Evolutionary conservation across 2,113 vertebrate genomes (phyloP), one percentile per base, ranked within the genome.

Genomic region (Phrynocephalus versicolor): DNA sequence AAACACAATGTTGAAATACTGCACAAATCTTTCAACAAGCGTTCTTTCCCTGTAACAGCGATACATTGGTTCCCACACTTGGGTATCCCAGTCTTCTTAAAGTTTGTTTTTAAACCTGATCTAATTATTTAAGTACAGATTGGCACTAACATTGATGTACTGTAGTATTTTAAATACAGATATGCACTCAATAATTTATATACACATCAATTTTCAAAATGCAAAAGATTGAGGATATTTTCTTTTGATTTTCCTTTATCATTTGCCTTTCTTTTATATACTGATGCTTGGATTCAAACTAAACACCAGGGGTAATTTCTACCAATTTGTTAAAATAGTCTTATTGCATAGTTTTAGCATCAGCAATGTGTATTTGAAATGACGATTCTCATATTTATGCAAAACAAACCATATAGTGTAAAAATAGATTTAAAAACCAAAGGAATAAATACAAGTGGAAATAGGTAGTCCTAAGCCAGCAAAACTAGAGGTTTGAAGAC

Each of bases 401-500:
- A 83, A 76, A 88, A 80, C 2, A 85, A 87, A 90, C 82, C 89
- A 86, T n/a, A 91, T 33, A 87, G 80, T 77, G 74, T 95, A 95
- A 70, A 96, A 96, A 96, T 88, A 35, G 65, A 70, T 77, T 87
- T 92, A 87, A 92, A 90, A 76, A 91, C 58, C 94, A 92, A 90
- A 80, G 90, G 88, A 88, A 89, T 80, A 85, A 85, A 90, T 83
- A 90, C 64, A 79, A 37, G 41, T 90, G 88, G 21, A 81, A 90
- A 86, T 85, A 91, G 78, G 90, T 21, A 85, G 18, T 81, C 39
- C 83, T 88, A 87, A 85, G 18, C 70, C 60, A 58, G 76, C 73
- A 86, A 39, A 90, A 87, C 37, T 89, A 72, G 60, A 57, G 0
- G 83, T 85, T 71, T 88, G 76, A 86, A 88, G 88, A 73, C 74